Evolutionary conservation across 92 coral and sea anemone species (phyloP).

Genomic region (Bergia puertoricense): DNA sequence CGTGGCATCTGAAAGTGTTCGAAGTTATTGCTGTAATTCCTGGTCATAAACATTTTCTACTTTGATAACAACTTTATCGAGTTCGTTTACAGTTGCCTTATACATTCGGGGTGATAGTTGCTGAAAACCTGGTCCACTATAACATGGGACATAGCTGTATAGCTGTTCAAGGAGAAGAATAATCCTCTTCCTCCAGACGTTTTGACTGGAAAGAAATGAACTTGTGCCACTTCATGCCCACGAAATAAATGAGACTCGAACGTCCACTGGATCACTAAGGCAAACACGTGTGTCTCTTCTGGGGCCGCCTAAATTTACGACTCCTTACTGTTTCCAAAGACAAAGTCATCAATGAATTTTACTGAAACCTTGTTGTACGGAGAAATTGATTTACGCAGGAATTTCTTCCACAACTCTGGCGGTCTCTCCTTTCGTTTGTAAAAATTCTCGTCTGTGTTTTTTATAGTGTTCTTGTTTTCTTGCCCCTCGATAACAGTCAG

Average conservation of each 20-base stretch:
- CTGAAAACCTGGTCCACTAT: conserved; percentile 32
- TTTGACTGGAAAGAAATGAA: conserved; percentile 36
- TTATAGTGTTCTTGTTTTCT: too few relatives aligned
- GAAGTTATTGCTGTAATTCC: conserved; percentile 34
- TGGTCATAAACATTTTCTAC: conserved; percentile 37
- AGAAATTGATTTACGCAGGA: background rate
- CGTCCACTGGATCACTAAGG: conserved; percentile 50
- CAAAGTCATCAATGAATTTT: conserved; percentile 74
- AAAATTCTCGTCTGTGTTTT: too few relatives aligned
- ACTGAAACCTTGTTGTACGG: conserved; percentile 54
- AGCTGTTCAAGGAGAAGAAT: conserved; percentile 12
- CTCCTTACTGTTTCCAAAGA: conserved; percentile 70
- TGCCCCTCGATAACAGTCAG: too few relatives aligned
- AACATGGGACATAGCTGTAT: conserved; percentile 37
- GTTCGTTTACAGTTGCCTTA: background rate
- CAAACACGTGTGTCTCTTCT: conserved; percentile 54
- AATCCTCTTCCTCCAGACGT: conserved; percentile 27
- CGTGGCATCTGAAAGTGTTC: background rate
- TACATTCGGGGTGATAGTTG: conserved; percentile 18
- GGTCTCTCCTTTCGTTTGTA: too few relatives aligned
- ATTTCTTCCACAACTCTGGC: too few relatives aligned
- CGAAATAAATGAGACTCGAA: conserved; percentile 50
- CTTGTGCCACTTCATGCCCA: conserved; percentile 24
- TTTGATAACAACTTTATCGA: conserved; percentile 23
- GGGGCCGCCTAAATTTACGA: conserved; percentile 62